phyloP scores from a whole-genome alignment of 2,113 vertebrate genomes.

The Myiopsitta monachus region DNA sequence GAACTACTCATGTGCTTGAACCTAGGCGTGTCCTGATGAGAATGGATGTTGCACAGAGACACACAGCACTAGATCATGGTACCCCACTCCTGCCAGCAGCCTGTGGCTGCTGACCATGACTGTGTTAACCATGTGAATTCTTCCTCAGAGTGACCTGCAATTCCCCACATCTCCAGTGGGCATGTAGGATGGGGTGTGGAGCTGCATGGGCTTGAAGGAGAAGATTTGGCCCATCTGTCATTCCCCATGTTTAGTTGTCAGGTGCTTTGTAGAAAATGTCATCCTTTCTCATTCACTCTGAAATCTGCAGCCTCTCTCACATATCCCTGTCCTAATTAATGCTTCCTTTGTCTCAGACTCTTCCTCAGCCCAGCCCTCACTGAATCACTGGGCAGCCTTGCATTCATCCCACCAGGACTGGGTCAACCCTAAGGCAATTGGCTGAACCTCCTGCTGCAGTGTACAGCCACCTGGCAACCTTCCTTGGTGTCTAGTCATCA shows the following conservation, averaged over 20 bases:
- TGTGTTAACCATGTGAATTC: not conserved
- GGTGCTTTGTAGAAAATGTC: not conserved
- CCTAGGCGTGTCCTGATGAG: not conserved
- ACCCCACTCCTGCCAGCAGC: not conserved
- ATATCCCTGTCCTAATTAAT: not conserved
- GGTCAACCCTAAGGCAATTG: not conserved
- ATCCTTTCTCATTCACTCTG: not conserved
- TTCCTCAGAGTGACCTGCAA: not conserved
- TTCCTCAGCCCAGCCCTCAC: not conserved
- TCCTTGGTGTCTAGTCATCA: not conserved
- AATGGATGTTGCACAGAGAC: not conserved
- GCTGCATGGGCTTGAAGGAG: not conserved
- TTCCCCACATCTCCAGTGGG: rapidly evolving
- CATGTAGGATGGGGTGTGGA: not conserved
- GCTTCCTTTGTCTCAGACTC: not conserved
- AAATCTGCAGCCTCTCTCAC: not conserved
- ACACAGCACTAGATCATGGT: not conserved
- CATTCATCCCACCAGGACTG: not conserved
- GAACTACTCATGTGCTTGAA: rapidly evolving
- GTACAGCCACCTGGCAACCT: not conserved
- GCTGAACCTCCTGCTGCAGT: not conserved
- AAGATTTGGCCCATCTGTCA: rapidly evolving
- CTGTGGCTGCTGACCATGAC: not conserved
- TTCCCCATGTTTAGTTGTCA: not conserved
- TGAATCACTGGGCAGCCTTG: not conserved